These are phyloP conservation scores for Psilopogon haemacephalus DNA, from an alignment of 2,113 vertebrate species.

Conservation along the genomic window DNA sequence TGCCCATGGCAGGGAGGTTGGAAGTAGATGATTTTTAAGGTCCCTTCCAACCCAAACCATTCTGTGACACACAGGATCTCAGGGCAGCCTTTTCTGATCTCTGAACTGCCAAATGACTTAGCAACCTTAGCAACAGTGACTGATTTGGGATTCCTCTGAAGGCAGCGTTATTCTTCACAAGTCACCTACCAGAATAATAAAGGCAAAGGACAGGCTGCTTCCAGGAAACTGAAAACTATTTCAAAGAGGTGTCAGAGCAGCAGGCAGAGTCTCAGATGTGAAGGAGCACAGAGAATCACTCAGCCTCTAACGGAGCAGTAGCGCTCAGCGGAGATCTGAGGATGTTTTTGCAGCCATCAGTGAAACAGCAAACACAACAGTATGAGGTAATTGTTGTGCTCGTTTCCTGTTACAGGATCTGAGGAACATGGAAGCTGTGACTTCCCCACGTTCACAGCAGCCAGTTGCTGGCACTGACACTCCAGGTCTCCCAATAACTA, in stretches of 20 bases:
- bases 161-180: neutral
- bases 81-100: neutral
- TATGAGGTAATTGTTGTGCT: constrained; percentile 8
- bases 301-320: neutral
- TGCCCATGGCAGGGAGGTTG: too few species aligned
- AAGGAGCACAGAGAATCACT: neutral
- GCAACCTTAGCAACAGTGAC: neutral
- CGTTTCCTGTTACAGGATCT: constrained; percentile 3
- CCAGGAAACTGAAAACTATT: neutral
- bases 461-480: neutral
- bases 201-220: neutral
- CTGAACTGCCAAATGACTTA: neutral
- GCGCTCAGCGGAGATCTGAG: neutral
- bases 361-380: neutral
- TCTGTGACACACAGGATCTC: neutral
- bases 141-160: neutral
- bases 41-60: too few species aligned
- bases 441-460: neutral
- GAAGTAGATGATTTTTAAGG: too few species aligned
- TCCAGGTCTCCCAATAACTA: neutral
- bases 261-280: neutral
- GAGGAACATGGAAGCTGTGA: neutral
- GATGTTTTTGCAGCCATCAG: neutral
- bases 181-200: neutral
- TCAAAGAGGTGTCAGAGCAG: neutral